Evolutionary conservation across 2,113 vertebrate genomes (phyloP).

Genomic region (Cariama cristata): DNA sequence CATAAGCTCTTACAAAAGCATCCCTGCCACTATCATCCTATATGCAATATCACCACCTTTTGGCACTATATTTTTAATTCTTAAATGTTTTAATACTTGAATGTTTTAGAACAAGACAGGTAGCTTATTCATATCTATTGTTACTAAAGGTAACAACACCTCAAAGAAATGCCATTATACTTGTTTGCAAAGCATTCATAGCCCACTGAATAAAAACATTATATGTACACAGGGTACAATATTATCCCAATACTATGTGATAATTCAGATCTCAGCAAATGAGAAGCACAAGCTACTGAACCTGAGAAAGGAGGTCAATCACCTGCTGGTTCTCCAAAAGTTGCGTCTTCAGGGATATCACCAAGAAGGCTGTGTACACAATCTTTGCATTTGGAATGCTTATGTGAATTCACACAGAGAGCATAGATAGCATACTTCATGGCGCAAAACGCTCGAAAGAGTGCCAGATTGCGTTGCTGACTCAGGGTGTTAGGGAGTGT

Average conservation of each 20-base stretch:
- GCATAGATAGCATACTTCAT: slow-evolving; percentile 96
- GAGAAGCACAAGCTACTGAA: background rate
- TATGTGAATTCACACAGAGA: slow-evolving; percentile 87
- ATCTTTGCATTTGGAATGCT: slow-evolving; percentile 74
- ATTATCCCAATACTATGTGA: background rate
- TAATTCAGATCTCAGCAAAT: background rate
- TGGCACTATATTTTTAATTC: background rate
- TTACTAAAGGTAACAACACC: background rate
- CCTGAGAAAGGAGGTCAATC: slow-evolving; percentile 14
- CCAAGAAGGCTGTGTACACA: slow-evolving; percentile 45
- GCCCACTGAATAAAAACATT: background rate
- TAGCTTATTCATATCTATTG: background rate
- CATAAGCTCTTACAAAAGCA: background rate
- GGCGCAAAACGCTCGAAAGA: slow-evolving; percentile 93
- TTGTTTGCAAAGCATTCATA: background rate
- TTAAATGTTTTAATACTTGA: background rate
- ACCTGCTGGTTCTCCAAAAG: background rate
- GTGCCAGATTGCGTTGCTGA: slow-evolving; percentile 80
- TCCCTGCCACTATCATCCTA: background rate
- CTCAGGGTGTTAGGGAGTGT: slow-evolving; percentile 18
- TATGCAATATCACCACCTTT: background rate
- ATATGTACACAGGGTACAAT: background rate
- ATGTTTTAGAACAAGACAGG: background rate
- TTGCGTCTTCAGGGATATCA: slow-evolving; percentile 5
- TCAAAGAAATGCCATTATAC: background rate